phyloP scores from a whole-genome alignment of 2,888 invertebrate genomes.

The Spilarctia lutea region DNA sequence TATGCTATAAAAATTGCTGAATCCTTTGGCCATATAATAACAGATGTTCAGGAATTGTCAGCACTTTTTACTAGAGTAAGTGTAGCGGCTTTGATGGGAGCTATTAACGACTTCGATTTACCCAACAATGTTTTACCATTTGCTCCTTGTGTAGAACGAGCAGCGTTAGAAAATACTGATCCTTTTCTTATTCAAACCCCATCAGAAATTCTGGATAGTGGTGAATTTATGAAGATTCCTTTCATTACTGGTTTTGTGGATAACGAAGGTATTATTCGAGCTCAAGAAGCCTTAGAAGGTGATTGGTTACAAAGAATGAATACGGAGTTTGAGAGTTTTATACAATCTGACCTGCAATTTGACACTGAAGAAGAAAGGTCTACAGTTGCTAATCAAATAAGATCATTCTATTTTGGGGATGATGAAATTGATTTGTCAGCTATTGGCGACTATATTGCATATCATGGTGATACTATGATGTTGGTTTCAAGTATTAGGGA shows the following conservation, averaged over 20 bases:
- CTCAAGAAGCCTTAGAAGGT: slow-evolving; percentile 62
- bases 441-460: slow-evolving; percentile 63
- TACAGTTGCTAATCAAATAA: slow-evolving; percentile 59
- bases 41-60: slow-evolving; percentile 64
- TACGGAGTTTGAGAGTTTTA: slow-evolving; percentile 66
- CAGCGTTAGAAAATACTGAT: slow-evolving; percentile 53
- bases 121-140: slow-evolving; percentile 77
- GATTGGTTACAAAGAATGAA: slow-evolving; percentile 75
- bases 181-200: slow-evolving; percentile 73
- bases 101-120: slow-evolving; percentile 74
- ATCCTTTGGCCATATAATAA: slow-evolving; percentile 71
- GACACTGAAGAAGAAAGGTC: slow-evolving; percentile 55
- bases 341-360: slow-evolving; percentile 74
- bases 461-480: slow-evolving; percentile 79
- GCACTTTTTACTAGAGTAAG: slow-evolving; percentile 69
- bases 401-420: slow-evolving; percentile 64
- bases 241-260: slow-evolving; percentile 77
- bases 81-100: slow-evolving; percentile 71
- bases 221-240: slow-evolving; percentile 69
- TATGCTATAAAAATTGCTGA: slow-evolving; percentile 73
- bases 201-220: slow-evolving; percentile 59
- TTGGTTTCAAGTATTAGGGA: slow-evolving; percentile 74
- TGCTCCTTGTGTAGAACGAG: slow-evolving; percentile 77
- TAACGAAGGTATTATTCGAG: slow-evolving; percentile 76
- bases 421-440: slow-evolving; percentile 51